Percentiles rank a stretch among this genome's conserved stretches.
These are phyloP conservation scores for Eospalax fontanierii DNA, from an alignment of 2,797 vertebrate species.

Conservation along the genomic window DNA sequence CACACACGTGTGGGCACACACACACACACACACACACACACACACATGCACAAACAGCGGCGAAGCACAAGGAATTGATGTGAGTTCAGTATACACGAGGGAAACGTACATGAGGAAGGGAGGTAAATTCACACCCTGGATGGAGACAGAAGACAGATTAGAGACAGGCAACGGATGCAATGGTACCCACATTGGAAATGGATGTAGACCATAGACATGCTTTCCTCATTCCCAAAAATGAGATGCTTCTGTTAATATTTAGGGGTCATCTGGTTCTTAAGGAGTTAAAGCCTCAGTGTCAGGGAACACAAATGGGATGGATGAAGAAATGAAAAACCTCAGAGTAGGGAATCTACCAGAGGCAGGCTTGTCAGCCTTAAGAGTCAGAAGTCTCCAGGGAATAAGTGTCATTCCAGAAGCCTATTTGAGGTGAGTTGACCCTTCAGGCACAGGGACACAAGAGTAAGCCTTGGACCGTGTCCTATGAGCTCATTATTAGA, in stretches of 20 bases:
- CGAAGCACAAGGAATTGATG: not conserved
- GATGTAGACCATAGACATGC: not conserved
- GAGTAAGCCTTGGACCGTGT: not conserved
- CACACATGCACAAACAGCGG: too few species aligned
- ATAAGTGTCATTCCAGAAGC: constrained; percentile 47
- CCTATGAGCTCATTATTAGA: not conserved
- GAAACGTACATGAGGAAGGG: not conserved
- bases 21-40: too few species aligned
- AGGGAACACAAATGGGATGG: not conserved
- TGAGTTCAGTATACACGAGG: not conserved
- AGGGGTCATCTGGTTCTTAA: not conserved
- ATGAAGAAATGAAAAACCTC: not conserved
- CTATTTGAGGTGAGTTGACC: not conserved
- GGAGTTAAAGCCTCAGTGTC: not conserved
- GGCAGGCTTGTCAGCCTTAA: not conserved
- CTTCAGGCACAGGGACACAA: not conserved
- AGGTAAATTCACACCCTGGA: not conserved
- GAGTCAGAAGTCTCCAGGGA: constrained; percentile 20
- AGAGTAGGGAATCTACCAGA: not conserved
- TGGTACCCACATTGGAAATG: not conserved
- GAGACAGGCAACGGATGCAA: not conserved
- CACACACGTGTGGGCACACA: too few species aligned
- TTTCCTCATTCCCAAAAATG: not conserved
- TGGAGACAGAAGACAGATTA: not conserved
- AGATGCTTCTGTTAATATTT: not conserved